Base-by-base conservation (phyloP, 2,888 invertebrate genomes). In the Empis livida region DNA sequence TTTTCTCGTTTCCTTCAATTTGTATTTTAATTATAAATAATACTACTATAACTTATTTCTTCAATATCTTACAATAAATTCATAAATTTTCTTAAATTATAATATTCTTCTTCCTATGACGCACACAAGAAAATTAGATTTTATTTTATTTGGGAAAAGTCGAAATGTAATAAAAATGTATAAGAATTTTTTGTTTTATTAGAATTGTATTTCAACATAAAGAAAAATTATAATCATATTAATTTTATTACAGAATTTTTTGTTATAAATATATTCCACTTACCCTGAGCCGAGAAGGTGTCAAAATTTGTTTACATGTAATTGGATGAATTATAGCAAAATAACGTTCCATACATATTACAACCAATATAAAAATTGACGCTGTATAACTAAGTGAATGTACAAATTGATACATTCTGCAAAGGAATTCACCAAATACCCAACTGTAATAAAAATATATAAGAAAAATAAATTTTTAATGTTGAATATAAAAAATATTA, bases 351-450 rank as follows among this genome's bases (percentile, higher is more conserved):
- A 84, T 82, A 61, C 89, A 89, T 53, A 91, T 87, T 43, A 91
- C 86, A 32, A 92, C 86, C 52, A 93, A 71, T 53, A 93, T 91
- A 61, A 90, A 82, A 58, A 91, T 88, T 15, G 92, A 91, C 2
- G 90, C 89, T 2, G 90, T 89, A 70, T 91, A 91, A 64, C 90
- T 89, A 55, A 93, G 71, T 13, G 87, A 84, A 65, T 90, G 85
- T 16, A 90, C 82, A 63, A 91, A 91, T 72, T 89, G 85, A 70
- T 92, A 91, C 78, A 90, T 82, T 66, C 89, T 89, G 71, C 93
- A 94, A 53, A 93, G 73, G 61, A 89, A 84, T 59, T 83, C 80
- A 4, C 90, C 89, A 53, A 88, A 78, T 47, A 82, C 79, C 88
- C 88, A 88, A 59, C 84, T 86, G 74, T 46, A 73, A 76, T 54